Base-by-base conservation (phyloP, 2,888 invertebrate species). In the Dysmachus trigonus region DNA sequence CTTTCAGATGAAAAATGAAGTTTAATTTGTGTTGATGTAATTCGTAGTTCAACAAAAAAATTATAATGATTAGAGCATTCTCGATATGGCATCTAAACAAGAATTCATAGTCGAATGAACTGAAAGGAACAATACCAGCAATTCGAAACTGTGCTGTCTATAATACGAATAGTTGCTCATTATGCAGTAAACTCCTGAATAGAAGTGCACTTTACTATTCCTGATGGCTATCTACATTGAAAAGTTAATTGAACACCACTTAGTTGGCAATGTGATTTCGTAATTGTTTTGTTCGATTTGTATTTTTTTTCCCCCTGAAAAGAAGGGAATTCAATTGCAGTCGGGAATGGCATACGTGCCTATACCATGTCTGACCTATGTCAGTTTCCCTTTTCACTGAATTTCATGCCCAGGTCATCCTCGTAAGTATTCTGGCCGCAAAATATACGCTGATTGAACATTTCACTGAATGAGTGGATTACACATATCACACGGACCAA, bases 401-500 rank as follows among this genome's bases (percentile, higher is more conserved):
- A 77, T 22, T 77, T 77, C 77, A 77, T 77, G 47, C 62, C 47
- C 47, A 77, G 77, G 77, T 51, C 47, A 77, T 77, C 47, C 77
- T 77, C 77, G 77, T 77, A 77, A 77, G 77, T 77, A 77, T 77
- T 77, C 77, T 30, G 47, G 47, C 77, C 77, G 22, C 77, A 77
- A 77, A 77, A 77, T 77, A 77, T 77, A 77, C 77, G 77, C 27
- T 77, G 77, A 77, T 77, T 77, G 77, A 77, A 77, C 77, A 47
- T 77, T 77, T 77, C 77, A 77, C 77, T 77, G 77, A 77, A 77
- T 77, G 77, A 77, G 77, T 77, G 77, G 30, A 77, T 41, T 77
- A 77, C 47, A 77, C 77, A 77, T 47, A 77, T 77, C 77, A 62
- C 62, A 77, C 77, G 77, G 77, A 51, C 77, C 41, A 77, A 77